These are phyloP conservation scores for Rousettus madagascariensis DNA, from an alignment of 2,797 vertebrate species.

Conservation along the genomic window DNA sequence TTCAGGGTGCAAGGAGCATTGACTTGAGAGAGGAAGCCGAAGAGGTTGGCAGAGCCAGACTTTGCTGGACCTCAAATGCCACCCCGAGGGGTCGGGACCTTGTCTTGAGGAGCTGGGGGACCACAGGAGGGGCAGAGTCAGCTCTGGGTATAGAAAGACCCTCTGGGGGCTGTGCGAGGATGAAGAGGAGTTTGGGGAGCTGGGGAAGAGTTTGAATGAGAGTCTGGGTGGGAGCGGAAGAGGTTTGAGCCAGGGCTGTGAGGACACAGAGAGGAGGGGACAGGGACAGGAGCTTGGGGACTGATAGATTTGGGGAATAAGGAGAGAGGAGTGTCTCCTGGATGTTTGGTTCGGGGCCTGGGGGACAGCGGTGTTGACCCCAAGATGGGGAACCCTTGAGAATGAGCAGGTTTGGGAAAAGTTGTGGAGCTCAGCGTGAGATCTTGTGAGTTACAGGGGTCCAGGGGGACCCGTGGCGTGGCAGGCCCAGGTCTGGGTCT, in stretches of 20 bases:
- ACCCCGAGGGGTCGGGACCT: too few species aligned
- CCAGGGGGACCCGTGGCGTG: rapidly evolving
- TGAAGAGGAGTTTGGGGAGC: not conserved
- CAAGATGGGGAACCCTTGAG: not conserved
- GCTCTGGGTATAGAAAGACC: not conserved
- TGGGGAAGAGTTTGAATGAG: not conserved
- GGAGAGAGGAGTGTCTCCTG: not conserved
- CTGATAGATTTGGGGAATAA: not conserved
- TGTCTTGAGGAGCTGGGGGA: not conserved
- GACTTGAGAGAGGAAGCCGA: not conserved
- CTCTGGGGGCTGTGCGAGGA: not conserved
- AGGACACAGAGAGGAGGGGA: not conserved
- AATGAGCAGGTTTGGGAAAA: not conserved
- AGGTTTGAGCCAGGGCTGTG: not conserved
- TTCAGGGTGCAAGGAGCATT: not conserved
- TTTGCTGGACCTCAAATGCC: not conserved
- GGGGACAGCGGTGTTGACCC: not conserved
- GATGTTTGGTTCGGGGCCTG: not conserved
- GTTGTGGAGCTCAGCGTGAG: rapidly evolving
- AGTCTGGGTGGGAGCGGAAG: not conserved
- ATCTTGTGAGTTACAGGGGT: too few species aligned
- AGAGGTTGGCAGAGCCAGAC: not conserved
- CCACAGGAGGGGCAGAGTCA: not conserved
- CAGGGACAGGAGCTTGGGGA: not conserved
- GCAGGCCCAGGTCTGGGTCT: not conserved